Evolutionary conservation across 2,113 vertebrate species (phyloP), one percentile per base, ranked within the genome.

Genomic region (Neogobius melanostomus): DNA sequence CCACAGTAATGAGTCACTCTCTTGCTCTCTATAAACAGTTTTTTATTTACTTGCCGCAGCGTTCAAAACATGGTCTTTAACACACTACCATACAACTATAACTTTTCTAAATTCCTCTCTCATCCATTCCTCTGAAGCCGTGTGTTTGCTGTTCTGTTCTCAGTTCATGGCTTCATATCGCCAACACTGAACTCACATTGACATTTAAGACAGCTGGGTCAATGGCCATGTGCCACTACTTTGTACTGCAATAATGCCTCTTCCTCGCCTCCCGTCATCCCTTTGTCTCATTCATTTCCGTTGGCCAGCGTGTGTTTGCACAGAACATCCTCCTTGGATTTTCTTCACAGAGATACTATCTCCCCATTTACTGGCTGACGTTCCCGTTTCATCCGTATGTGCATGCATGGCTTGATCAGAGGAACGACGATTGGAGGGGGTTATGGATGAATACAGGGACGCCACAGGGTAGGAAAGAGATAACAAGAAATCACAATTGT

Each of bases 141-240:
- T 51, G 59, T 80, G 72, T 80, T 74, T 75, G 53, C 56, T 79
- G 69, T 72, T 79, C 48, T 79, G 63, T 84, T 87, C 82, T 74
- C 64, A 52, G 54, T 82, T 48, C 17, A n/a, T 75, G 79, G 71
- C 68, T 69, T 75, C 71, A 72, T 77, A 69, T 75, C 14, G 4
- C 69, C 75, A 74, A 57, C 71, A 64, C 59, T 76, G 63, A 63
- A 72, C 74, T 71, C 79, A 74, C 65, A 51, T 0, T 77, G 65
- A 82, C 72, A 80, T 70, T 74, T 83, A 64, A 80, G 81, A 82
- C 69, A 74, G 64, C 9, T 7, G 68, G 82, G 72, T 85, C 82
- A 86, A 79, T 75, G 72, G 68, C 66, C 78, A 69, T 45, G 66
- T 68, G 66, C 28, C 73, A 69, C 49, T 52, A 60, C 67, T 82